Base-by-base conservation (phyloP, 2,797 vertebrate species). In the Alectoris magna region DNA sequence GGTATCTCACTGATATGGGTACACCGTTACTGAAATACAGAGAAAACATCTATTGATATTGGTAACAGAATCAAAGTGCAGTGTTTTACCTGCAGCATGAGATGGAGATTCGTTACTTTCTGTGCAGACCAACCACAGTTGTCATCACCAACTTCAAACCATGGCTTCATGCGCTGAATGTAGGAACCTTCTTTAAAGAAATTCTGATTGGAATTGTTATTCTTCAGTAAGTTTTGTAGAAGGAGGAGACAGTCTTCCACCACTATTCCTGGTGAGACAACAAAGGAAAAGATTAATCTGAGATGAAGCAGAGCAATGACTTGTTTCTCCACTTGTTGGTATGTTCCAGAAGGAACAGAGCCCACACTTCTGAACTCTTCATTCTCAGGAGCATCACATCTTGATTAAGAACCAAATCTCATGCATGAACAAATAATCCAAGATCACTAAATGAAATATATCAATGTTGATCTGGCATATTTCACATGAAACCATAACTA, bases 181-280 rank as follows among this genome's bases (percentile, higher is more conserved):
- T 99, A 99, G 3, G 99, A 99, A 80, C 99, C 99, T 97, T 99
- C 99, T 93, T 99, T 99, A 97, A 99, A 99, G 97, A 99, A 99
- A 96, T 99, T 99, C 97, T 99, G 99, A 97, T 99, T 99, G 96
- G 99, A 99, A 97, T 99, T 99, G 95, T 99, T 99, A 94, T 99
- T 99, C 97, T 99, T 99, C 84, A 99, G 95, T 48, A 99, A 95
- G 96, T 99, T 99, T 77, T 99, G 98, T 53, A 99, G 96, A 55
- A 99, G 97, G 51, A 99, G 97, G 93, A 99, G 98, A 96, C 99
- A 99, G 91, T 99, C 99, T 97, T 99, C 99, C 43, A 99, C 99
- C 66, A 99, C 99, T 91, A 99, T 99, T 69, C 99, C 99, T 99
- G 95, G n/a, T 68, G 53, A 91, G 53, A 96, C 16, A 95, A 83